Percentiles rank a stretch among this genome's conserved stretches.
Evolutionary conservation across 2,797 vertebrate species (phyloP).

Genomic region (Garrulus glandarius): DNA sequence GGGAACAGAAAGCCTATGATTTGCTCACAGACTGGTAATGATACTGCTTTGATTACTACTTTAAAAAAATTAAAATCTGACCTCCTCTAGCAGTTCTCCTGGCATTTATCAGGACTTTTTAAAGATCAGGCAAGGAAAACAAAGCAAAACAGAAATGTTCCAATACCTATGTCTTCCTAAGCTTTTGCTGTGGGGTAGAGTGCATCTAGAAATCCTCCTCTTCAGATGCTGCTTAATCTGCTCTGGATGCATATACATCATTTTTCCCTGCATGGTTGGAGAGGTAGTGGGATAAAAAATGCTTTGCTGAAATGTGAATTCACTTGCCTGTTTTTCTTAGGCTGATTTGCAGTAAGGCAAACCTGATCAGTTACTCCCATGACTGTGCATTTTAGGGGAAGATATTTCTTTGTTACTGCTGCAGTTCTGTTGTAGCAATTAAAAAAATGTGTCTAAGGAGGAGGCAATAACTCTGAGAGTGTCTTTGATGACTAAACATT

Average conservation of each 20-base stretch:
- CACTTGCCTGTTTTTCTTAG: background rate
- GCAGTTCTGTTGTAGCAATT: background rate
- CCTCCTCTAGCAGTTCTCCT: background rate
- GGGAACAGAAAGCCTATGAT: background rate
- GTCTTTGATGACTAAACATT: constrained; percentile 28
- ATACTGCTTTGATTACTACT: background rate
- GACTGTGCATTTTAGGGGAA: constrained; percentile 28
- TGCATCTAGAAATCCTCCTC: background rate
- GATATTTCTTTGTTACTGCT: constrained; percentile 9
- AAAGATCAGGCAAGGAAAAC: background rate
- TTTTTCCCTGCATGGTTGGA: background rate
- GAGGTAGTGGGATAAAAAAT: background rate
- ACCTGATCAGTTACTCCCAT: background rate
- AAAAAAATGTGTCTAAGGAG: constrained; percentile 15
- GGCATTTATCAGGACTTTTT: background rate
- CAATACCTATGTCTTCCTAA: background rate
- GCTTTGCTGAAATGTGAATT: background rate
- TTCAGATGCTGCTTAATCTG: background rate
- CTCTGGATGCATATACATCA: background rate
- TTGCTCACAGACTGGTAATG: background rate
- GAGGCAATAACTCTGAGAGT: background rate
- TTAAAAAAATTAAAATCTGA: background rate
- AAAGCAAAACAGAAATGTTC: background rate
- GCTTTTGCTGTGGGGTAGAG: background rate
- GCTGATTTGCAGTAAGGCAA: background rate